phyloP scores from a whole-genome alignment of 2,888 invertebrate species.

The Bembecia ichneumoniformis region DNA sequence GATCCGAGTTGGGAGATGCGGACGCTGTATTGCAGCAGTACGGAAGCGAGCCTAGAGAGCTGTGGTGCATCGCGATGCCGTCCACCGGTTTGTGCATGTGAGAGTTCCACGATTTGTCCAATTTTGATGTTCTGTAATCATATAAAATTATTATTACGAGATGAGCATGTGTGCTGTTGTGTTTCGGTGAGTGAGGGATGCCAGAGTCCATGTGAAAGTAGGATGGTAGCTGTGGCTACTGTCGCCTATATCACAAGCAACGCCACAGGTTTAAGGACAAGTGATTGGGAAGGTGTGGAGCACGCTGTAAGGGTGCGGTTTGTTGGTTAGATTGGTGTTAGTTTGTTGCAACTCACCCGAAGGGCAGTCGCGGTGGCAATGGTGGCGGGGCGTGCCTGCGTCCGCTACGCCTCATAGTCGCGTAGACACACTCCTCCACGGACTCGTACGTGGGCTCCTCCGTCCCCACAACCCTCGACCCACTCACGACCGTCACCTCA shows the following conservation, averaged over 20 bases:
- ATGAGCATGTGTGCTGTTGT: too few relatives aligned
- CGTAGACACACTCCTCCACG: conserved; percentile 46
- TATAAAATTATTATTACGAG: too few relatives aligned
- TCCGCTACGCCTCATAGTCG: conserved; percentile 27
- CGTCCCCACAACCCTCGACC: conserved; percentile 5
- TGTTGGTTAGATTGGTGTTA: too few relatives aligned
- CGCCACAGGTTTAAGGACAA: too few relatives aligned
- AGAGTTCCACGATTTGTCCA: conserved; percentile 20
- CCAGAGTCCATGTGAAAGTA: too few relatives aligned
- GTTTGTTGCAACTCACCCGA: conserved; percentile 18
- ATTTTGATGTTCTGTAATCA: conserved; percentile 15
- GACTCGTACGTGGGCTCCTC: conserved; percentile 58
- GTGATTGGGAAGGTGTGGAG: too few relatives aligned
- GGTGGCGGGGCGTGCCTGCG: conserved; percentile 36
- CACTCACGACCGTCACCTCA: conserved; percentile 8
- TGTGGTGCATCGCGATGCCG: conserved; percentile 33
- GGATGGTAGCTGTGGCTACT: too few relatives aligned
- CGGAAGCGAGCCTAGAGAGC: conserved; percentile 46
- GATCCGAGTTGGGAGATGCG: conserved; percentile 10
- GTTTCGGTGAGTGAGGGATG: too few relatives aligned
- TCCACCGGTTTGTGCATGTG: conserved; percentile 9
- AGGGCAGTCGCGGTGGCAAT: conserved; percentile 27
- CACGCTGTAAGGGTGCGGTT: too few relatives aligned
- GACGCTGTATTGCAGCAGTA: conserved; percentile 17
- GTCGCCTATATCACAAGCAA: too few relatives aligned